Base-by-base conservation (phyloP, 2,113 vertebrate species). In the Thinocorus orbignyianus region DNA sequence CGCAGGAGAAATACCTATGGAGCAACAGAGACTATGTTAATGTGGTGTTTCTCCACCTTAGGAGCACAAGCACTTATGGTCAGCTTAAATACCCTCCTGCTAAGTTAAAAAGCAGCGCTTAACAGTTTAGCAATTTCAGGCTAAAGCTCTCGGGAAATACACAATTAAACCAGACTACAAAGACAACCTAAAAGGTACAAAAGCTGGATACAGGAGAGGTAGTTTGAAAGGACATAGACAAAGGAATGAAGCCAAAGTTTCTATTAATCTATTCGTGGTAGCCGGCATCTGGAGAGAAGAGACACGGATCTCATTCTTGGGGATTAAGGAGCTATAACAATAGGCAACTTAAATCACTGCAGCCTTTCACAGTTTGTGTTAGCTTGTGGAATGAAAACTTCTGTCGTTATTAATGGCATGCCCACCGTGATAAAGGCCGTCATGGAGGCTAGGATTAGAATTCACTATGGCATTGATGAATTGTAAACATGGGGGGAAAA, bases 351-450 rank as follows among this genome's bases (percentile, higher is more conserved):
- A 79, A 95, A 88, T 82, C 54, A 84, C 58, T 2, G 1, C 26
- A 73, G 46, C 37, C 58, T 92, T 58, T 80, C 22, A 76, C 55
- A 49, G 35, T 35, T 64, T 77, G 35, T 25, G 18, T 78, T 76
- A 95, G 66, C 51, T 62, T 83, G 78, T 39, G 81, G 69, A 90
- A 84, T 49, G 37, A 89, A 86, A 93, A 93, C 25, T 82, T 88
- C 28, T 25, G 54, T 66, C 64, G 30, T 68, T 83, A 65, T 81
- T 62, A 82, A 91, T 65, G 23, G 72, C 60, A 78, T 84, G 49
- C 54, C 49, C 39, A 91, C 49, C 0, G 2, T 42, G 71, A 90
- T 71, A 68, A 80, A 92, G 82, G 17, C 74, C 15, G 77, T 70
- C 11, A 11, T 4, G 11, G 46, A 58, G 28, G n/a, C 71, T 66